Base-by-base conservation (phyloP, 2,888 invertebrate species). In the Parasteatoda lunata region DNA sequence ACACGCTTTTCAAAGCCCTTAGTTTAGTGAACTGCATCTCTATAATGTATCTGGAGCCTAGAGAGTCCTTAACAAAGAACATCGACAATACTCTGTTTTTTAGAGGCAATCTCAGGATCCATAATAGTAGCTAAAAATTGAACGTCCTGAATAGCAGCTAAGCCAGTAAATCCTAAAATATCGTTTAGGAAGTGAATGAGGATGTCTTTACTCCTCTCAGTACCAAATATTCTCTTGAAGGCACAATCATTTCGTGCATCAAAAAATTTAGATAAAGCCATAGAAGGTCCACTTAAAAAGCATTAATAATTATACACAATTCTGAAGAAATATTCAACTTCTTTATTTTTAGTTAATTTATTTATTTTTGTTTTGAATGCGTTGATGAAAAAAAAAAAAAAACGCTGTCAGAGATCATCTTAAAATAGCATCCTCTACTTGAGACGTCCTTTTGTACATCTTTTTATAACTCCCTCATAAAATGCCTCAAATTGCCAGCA, bases 131-230 rank as follows among this genome's bases (percentile, higher is more conserved):
- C 9, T 30, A 68, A 68, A 30, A 68, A 68, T 45, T 68, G 30
- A 9, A 68, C 45, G 9, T 68, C 68, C n/a, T 72, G 5, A 30
- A 80, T 72, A 59, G 8, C 11, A 72, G 3, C 45, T 59, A 47
- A 8, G 8, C 64, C 64, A 54, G 54, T 72, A 15, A 72, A 47
- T 1, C 52, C 72, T 0, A 80, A 45, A 4, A 80, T 54, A 73
- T 80, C 72, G 59, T 80, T 80, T 8, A 72, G 54, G 15, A 80
- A 64, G 13, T 80, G 80, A 80, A 71, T 54, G 7, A 80, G 80
- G 45, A 80, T 72, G 30, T 80, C 80, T 73, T 80, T 80, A 72
- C 72, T 80, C 51, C 59, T 80, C 49, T 80, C 72, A 71, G 80
- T 69, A 51, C 78, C 78, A 78, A 78, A 78, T 68, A 69, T 69